phyloP scores from a whole-genome alignment of 2,113 vertebrate species.

The Urocolius indicus region DNA sequence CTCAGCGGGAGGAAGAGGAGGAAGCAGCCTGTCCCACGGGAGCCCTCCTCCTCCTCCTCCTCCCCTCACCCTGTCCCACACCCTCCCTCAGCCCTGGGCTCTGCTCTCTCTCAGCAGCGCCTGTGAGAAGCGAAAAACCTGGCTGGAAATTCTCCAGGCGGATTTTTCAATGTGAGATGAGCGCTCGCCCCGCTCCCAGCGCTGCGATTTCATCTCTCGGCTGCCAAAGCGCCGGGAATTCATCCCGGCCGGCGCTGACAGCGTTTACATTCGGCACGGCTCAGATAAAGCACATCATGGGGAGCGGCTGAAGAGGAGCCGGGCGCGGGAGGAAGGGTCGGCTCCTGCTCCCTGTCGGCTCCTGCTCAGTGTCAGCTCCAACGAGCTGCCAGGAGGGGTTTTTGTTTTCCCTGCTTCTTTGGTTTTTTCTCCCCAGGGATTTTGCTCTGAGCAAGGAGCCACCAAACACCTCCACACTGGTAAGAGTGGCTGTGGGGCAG shows the following conservation, averaged over 20 bases:
- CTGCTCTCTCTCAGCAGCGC: not conserved
- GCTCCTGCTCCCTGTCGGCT: conserved; percentile 37
- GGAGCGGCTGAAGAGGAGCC: conserved; percentile 54
- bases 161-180: conserved; percentile 37
- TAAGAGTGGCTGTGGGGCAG: rapidly evolving
- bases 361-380: conserved; percentile 43
- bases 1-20: not conserved
- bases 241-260: conserved; percentile 62
- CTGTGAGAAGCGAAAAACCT: conserved; percentile 2
- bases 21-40: not conserved
- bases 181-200: not conserved
- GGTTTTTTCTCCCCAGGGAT: not conserved
- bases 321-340: conserved; percentile 26
- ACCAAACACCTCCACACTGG: rapidly evolving
- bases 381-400: not conserved
- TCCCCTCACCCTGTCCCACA: not conserved
- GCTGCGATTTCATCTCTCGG: conserved; percentile 28
- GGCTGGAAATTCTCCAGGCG: not conserved
- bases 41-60: not conserved
- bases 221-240: conserved; percentile 57
- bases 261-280: conserved; percentile 63
- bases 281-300: conserved; percentile 64
- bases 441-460: not conserved
- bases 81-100: not conserved
- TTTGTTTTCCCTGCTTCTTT: not conserved